phyloP scores from a whole-genome alignment of 2,797 vertebrate species.

The Fratercula arctica region DNA sequence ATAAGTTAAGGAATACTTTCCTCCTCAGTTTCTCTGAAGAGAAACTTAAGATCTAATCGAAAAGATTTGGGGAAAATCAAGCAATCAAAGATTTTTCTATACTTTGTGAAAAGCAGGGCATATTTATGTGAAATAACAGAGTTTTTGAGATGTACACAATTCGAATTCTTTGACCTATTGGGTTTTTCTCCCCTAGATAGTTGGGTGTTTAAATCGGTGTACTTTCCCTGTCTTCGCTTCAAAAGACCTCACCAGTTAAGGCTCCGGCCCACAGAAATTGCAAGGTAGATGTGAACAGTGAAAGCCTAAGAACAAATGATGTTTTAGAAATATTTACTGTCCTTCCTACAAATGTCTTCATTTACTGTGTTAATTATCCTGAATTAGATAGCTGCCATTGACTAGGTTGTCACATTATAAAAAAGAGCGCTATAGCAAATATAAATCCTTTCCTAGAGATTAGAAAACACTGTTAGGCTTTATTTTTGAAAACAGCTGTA shows the following conservation, averaged over 20 bases:
- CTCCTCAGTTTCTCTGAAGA: neutral
- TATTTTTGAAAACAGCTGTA: neutral
- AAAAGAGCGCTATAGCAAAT: accelerated
- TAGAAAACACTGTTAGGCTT: neutral
- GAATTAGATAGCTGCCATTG: neutral
- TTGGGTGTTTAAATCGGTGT: neutral
- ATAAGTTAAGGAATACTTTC: neutral
- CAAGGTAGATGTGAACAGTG: neutral
- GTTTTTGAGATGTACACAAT: neutral
- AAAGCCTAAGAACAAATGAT: accelerated
- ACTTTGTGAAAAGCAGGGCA: neutral
- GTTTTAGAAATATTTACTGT: neutral
- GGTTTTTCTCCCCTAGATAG: neutral
- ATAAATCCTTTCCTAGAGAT: neutral
- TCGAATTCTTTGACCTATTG: neutral
- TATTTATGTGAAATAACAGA: neutral
- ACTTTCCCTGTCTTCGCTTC: neutral
- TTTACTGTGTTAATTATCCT: neutral
- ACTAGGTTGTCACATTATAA: neutral
- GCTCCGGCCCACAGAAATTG: neutral
- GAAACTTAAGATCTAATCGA: neutral
- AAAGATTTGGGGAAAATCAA: neutral
- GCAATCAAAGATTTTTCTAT: neutral
- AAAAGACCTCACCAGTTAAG: no score
- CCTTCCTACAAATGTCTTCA: accelerated